Evolutionary conservation across 2,797 vertebrate species (phyloP).

Genomic region (Lepus oiostolus): DNA sequence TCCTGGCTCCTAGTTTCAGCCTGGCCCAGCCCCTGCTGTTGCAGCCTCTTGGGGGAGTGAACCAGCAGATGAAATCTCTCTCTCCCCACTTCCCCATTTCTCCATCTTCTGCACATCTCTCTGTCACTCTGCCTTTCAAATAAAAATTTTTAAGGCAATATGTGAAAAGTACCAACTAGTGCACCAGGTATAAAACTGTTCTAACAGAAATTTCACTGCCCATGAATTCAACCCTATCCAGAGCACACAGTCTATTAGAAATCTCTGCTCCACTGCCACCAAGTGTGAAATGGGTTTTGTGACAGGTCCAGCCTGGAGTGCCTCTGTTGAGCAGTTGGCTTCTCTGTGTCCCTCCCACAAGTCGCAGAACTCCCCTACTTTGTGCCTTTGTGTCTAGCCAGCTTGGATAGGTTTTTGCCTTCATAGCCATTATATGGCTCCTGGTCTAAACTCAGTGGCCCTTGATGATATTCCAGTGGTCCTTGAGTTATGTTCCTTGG

Average conservation of each 20-base stretch:
- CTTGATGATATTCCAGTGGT: neutral
- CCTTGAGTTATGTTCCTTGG: neutral
- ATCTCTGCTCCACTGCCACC: neutral
- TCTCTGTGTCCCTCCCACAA: neutral
- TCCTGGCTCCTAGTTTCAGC: too few species aligned
- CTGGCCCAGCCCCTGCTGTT: too few species aligned
- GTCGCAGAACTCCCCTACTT: neutral
- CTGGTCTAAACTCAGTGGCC: neutral
- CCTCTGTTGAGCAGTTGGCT: neutral
- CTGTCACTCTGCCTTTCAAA: too few species aligned
- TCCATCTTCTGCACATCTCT: too few species aligned
- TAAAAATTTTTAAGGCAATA: neutral
- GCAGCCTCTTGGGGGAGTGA: too few species aligned
- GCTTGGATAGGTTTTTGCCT: neutral
- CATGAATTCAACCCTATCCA: neutral
- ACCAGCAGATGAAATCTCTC: too few species aligned
- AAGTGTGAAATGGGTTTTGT: neutral
- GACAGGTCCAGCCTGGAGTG: neutral
- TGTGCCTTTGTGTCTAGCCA: neutral
- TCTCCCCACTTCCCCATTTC: too few species aligned
- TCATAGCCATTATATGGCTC: neutral
- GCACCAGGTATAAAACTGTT: neutral
- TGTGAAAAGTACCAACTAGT: neutral
- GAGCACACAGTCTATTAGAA: neutral
- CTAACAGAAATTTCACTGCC: neutral